Evolutionary conservation across 2,888 invertebrate species (phyloP), one percentile per base, ranked within the genome.

Genomic region (Megamerina dolium): DNA sequence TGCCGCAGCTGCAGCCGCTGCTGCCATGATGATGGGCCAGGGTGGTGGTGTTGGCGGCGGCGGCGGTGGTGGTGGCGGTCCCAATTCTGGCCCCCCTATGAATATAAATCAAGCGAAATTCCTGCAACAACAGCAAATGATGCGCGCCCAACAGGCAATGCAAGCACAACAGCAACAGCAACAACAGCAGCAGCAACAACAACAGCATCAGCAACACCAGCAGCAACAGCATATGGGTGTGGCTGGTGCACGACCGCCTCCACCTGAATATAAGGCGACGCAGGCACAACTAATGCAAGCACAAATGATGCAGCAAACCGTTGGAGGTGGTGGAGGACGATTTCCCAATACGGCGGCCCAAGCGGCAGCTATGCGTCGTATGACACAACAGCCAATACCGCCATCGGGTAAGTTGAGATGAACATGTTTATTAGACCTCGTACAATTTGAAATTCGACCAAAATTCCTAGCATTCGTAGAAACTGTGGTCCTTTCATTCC

Each of bases 181-280:
- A n/a, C n/a, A n/a, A n/a, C n/a, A n/a, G n/a, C n/a, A n/a, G n/a
- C n/a, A n/a, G n/a, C n/a, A n/a, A n/a, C n/a, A n/a, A n/a, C n/a
- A n/a, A n/a, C n/a, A n/a, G n/a, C n/a, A n/a, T n/a, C n/a, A n/a
- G n/a, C n/a, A n/a, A n/a, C n/a, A n/a, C n/a, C n/a, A n/a, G n/a
- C n/a, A n/a, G n/a, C n/a, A n/a, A n/a, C n/a, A n/a, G n/a, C n/a
- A n/a, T n/a, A n/a, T n/a, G 52, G 75, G 76, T 50, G 73, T 76
- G 68, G 70, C 70, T 30, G 69, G 73, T 2, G 74, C 76, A 17
- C 77, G 86, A 40, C 86, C 88, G 20, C 89, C 89, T 17, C 89
- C 89, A 31, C 90, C 89, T 3, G 89, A 89, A 68, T 89, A 90
- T 72, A 89, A 88, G 70, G 80, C 84, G 60, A 70, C 64, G 48